Evolutionary conservation across 1,140 invertebrate genomes (phyloP).

Genomic region (Pseudomyrmex gracilis): DNA sequence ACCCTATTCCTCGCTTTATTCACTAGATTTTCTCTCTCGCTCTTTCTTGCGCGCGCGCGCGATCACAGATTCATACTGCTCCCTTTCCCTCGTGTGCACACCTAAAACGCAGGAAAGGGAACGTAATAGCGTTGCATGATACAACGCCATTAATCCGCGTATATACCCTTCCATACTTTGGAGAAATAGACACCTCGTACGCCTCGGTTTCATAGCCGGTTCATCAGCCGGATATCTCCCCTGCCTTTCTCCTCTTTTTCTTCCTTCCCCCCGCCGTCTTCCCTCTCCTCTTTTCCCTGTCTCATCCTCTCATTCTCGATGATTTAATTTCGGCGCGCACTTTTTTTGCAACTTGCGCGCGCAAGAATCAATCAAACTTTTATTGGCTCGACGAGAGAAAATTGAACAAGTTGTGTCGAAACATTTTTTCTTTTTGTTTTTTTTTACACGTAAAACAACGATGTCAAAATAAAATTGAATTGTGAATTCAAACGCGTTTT

Average conservation of each 20-base stretch:
- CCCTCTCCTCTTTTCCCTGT: slow-evolving; percentile 59
- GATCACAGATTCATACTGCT: neutral
- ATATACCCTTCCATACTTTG: slow-evolving; percentile 78
- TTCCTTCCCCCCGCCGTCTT: neutral
- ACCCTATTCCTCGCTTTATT: slow-evolving; percentile 35
- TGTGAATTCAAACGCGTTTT: too few species aligned
- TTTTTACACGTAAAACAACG: too few species aligned
- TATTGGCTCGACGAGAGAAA: neutral
- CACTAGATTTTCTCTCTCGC: slow-evolving; percentile 38
- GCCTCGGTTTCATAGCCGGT: slow-evolving; percentile 79
- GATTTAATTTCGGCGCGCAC: slow-evolving; percentile 72
- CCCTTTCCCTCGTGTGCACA: slow-evolving; percentile 61
- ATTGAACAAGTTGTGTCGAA: neutral
- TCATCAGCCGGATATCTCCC: slow-evolving; percentile 79
- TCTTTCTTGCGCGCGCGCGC: slow-evolving; percentile 10
- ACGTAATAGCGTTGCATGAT: slow-evolving; percentile 81
- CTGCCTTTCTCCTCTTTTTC: slow-evolving; percentile 15
- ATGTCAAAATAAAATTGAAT: too few species aligned
- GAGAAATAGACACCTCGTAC: slow-evolving; percentile 81
- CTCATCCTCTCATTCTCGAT: slow-evolving; percentile 70
- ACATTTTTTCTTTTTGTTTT: too few species aligned
- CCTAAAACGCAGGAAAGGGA: slow-evolving; percentile 76
- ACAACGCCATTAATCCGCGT: slow-evolving; percentile 79
- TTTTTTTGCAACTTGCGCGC: slow-evolving; percentile 16
- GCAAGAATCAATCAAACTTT: slow-evolving; percentile 13